These are phyloP conservation scores for Pithys albifrons DNA, from an alignment of 2,113 vertebrate genomes.

Conservation along the genomic window DNA sequence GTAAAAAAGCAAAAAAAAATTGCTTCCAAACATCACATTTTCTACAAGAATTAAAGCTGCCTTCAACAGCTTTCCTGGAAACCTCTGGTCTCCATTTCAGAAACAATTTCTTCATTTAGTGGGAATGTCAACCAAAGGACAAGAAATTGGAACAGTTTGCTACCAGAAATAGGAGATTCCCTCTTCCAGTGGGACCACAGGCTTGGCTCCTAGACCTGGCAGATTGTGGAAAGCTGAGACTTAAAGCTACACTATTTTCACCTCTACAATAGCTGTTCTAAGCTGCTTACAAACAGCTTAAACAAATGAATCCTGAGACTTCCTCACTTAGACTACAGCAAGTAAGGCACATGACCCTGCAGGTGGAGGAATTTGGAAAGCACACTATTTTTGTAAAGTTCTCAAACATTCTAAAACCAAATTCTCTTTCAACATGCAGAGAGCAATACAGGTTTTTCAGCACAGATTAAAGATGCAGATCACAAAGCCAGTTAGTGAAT, in stretches of 20 bases:
- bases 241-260: not conserved
- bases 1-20: not conserved
- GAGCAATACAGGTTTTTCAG: not conserved
- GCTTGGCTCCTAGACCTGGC: not conserved
- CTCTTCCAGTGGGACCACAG: not conserved
- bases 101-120: not conserved
- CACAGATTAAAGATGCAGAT: not conserved
- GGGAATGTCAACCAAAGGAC: not conserved
- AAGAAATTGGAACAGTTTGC: not conserved
- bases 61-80: not conserved
- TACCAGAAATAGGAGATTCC: not conserved
- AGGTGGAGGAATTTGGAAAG: conserved; percentile 2
- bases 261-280: not conserved
- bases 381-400: not conserved
- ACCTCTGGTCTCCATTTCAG: not conserved
- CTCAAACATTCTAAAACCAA: not conserved
- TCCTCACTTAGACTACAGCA: not conserved
- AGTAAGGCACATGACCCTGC: not conserved
- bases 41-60: not conserved
- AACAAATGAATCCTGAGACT: not conserved
- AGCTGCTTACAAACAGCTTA: conserved; percentile 13
- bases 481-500: not conserved
- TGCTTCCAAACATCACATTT: not conserved
- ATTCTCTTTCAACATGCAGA: not conserved
- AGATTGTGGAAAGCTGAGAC: not conserved